Evolutionary conservation across 2,113 vertebrate species (phyloP), one percentile per base, ranked within the genome.

Genomic region (Dicentrarchus labrax): DNA sequence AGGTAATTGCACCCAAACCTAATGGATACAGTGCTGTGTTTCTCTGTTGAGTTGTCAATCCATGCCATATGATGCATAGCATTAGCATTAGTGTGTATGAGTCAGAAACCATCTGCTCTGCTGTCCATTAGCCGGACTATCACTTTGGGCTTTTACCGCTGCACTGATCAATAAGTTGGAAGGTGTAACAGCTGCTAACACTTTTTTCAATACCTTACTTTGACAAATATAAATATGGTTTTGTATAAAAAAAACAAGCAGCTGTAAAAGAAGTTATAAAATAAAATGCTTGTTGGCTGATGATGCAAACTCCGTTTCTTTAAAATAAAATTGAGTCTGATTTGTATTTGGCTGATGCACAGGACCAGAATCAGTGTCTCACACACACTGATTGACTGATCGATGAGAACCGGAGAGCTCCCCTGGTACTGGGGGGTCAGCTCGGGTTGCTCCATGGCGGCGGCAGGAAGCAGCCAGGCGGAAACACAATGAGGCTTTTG

Each of bases 381-480:
- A 62, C 19, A 78, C 50, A 22, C 19, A 50, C 21, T 2, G 53
- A 50, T 8, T n/a, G 64, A 48, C 50, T 21, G 82, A 83, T 86
- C 50, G 56, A 81, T 85, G 81, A 76, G 67, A 88, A 89, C 57
- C 75, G 24, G 72, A 89, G 86, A 45, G 53, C 68, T 86, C 83
- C 79, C 88, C 64, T 51, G 86, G 79, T 64, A 16, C 21, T 0
- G 11, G 56, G n/a, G 72, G 69, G n/a, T 79, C 65, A 84, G 86
- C 74, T 93, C 65, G 0, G 84, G 87, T 93, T 89, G 90, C 92
- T 62, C 74, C 51, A 73, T 22, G 61, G 79, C 9, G 48, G 82
- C 41, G 30, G 74, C 82, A 84, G 81, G 74, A 82, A 76, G 84
- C 83, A 53, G 72, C 62, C 61, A 22, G 69, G 62, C 69, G 16